These are phyloP conservation scores for Zelostemma sp. DNA, from an alignment of 1,140 invertebrate genomes.

Conservation along the genomic window DNA sequence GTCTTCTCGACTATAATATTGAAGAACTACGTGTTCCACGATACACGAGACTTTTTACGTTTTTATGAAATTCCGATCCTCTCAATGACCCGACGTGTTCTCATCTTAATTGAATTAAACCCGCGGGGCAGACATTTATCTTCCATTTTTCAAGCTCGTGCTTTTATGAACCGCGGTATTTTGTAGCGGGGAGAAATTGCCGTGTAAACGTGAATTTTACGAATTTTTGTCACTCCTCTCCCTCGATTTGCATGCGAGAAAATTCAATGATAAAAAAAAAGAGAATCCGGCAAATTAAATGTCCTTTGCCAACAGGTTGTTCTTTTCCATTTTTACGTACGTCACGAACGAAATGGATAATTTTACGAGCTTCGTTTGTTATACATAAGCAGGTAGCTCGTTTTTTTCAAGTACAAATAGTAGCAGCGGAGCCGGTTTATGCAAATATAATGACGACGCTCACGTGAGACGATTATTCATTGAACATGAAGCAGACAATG, in stretches of 20 bases:
- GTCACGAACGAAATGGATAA: not conserved
- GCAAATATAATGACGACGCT: constrained; percentile 11
- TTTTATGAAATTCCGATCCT: constrained; percentile 22
- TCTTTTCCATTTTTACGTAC: not conserved
- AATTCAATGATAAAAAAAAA: not conserved
- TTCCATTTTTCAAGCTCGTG: constrained; percentile 6
- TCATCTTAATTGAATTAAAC: constrained; percentile 1
- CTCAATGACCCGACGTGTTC: not conserved
- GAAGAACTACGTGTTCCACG: constrained; percentile 22
- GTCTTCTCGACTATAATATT: constrained; percentile 34
- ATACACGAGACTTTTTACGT: constrained; percentile 41
- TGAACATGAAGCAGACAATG: constrained; percentile 11
- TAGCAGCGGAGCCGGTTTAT: constrained; percentile 9
- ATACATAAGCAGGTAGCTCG: not conserved
- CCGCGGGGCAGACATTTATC: not conserved
- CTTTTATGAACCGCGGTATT: not conserved
- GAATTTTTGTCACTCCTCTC: not conserved
- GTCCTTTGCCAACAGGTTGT: not conserved
- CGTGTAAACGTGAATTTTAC: no score
- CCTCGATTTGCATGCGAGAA: not conserved
- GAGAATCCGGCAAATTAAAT: no score
- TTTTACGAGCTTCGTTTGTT: constrained; percentile 6
- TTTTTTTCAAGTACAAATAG: constrained; percentile 3
- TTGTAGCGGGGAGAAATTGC: not conserved
- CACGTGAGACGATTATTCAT: constrained; percentile 13